Percentiles rank a stretch among this genome's conserved stretches.
These are phyloP conservation scores for Lerema accius DNA, from an alignment of 1,140 invertebrate species.

Conservation along the genomic window DNA sequence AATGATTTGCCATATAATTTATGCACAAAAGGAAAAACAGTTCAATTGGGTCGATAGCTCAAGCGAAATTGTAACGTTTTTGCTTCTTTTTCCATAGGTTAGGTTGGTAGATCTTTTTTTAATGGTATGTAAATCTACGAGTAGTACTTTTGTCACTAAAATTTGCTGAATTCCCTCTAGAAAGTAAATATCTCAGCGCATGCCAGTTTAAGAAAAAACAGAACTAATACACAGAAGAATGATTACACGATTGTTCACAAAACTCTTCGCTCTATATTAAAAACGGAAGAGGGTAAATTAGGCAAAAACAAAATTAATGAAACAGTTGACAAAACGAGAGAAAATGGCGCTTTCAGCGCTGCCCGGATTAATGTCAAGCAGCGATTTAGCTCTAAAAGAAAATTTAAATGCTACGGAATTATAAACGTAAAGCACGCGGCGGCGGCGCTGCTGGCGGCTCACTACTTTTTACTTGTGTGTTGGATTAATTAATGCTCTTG, in stretches of 20 bases:
- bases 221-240: not conserved
- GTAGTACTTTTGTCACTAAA: too few species aligned
- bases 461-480: slow-evolving; percentile 17
- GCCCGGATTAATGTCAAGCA: slow-evolving; percentile 28
- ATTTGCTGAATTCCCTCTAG: too few species aligned
- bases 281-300: slow-evolving; percentile 21
- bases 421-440: slow-evolving; percentile 25
- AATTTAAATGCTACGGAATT: slow-evolving; percentile 21
- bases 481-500: slow-evolving; percentile 17
- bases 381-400: slow-evolving; percentile 32
- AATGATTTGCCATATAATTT: too few species aligned
- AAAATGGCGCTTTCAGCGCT: slow-evolving; percentile 27
- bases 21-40: too few species aligned
- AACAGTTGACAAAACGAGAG: slow-evolving; percentile 24
- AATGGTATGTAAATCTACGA: too few species aligned
- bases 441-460: not conserved
- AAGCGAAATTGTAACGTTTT: too few species aligned
- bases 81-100: too few species aligned
- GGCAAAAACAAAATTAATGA: slow-evolving; percentile 31
- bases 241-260: not conserved
- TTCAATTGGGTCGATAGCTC: too few species aligned
- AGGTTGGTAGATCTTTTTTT: too few species aligned
- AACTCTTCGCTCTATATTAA: slow-evolving; percentile 1
- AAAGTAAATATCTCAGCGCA: too few species aligned
- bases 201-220: too few species aligned